Evolutionary conservation across 1,140 invertebrate genomes (phyloP).

Genomic region (Drosophila busckii): DNA sequence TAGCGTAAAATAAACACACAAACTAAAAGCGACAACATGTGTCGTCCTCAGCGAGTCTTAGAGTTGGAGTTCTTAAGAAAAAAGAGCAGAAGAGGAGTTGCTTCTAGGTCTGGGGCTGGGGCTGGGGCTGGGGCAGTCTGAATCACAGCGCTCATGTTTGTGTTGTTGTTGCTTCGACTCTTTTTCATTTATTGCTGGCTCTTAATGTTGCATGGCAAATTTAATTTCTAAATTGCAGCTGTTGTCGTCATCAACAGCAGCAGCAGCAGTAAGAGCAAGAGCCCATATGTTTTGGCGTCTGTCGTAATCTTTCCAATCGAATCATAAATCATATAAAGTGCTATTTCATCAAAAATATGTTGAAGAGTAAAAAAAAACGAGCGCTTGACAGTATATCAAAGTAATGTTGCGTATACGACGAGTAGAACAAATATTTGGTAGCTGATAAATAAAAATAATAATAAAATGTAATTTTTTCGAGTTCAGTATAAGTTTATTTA

Average conservation of each 20-base stretch:
- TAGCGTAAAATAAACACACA: conserved; percentile 41
- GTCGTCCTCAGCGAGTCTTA: conserved; percentile 22
- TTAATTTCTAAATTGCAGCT: conserved; percentile 77
- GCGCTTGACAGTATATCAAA: too few relatives aligned
- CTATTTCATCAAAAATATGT: conserved; percentile 19
- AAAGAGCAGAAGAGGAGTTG: background rate
- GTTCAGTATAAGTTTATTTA: background rate
- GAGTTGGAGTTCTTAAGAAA: conserved; percentile 4
- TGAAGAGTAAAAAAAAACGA: too few relatives aligned
- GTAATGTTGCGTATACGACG: too few relatives aligned
- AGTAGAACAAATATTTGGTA: conserved; percentile 1
- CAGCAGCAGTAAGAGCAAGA: conserved; percentile 7
- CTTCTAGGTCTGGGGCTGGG: background rate
- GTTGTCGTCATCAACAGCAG: conserved; percentile 42
- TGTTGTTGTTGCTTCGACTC: background rate
- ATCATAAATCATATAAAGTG: conserved; percentile 58
- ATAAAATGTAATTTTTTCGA: too few relatives aligned
- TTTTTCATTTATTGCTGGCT: conserved; percentile 33
- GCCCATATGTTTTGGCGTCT: conserved; percentile 32
- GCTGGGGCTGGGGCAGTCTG: conserved; percentile 1
- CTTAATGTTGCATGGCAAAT: conserved; percentile 75
- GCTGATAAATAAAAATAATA: background rate
- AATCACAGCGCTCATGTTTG: conserved; percentile 34
- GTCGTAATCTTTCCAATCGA: conserved; percentile 58
- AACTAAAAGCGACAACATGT: conserved; percentile 50